Evolutionary conservation across 2,113 vertebrate species (phyloP), one percentile per base, ranked within the genome.

Genomic region (Rattus norvegicus): DNA sequence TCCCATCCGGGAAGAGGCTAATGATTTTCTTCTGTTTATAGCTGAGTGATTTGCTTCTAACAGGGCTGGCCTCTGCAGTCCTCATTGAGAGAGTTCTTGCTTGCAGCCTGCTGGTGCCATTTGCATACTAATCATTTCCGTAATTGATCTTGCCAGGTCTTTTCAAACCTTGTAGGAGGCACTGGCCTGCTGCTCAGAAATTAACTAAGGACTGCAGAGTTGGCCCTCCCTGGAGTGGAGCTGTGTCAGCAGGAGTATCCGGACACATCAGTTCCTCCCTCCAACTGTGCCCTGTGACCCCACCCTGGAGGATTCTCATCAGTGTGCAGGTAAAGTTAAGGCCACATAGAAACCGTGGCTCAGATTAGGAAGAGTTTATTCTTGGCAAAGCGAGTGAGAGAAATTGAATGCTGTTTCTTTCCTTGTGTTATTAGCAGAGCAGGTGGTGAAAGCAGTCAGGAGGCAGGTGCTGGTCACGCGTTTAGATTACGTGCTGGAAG

Each of bases 101-200:
- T 54, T 56, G 36, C 80, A 88, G 85, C 95, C 96, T 87, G 88
- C 16, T 9, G 76, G 39, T 97, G 59, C 47, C 90, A 91, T 98
- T 98, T 97, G 96, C 97, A 98, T 98, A 95, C 97, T 98, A 98
- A 98, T 98, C 39, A 96, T 96, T 98, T 98, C 97, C 95, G 98
- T 98, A 99, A 99, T 98, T 98, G 97, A 98, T 99, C 98, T 98
- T 98, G 97, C 94, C 95, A 92, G 94, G 92, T 98, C 98, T 98
- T 96, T 96, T 97, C 96, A 97, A 81, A 98, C 93, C 59, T 98
- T 95, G 90, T 95, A 97, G 97, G 98, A 98, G 97, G 97, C 97
- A 99, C 97, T 98, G 98, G 98, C 98, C 98, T 95, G 47, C 97
- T 97, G 97, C 98, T 99, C 98, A 98, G 98, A 99, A 98, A 98